phyloP scores from a whole-genome alignment of 2,797 vertebrate genomes.

The Tokudaia muenninki region DNA sequence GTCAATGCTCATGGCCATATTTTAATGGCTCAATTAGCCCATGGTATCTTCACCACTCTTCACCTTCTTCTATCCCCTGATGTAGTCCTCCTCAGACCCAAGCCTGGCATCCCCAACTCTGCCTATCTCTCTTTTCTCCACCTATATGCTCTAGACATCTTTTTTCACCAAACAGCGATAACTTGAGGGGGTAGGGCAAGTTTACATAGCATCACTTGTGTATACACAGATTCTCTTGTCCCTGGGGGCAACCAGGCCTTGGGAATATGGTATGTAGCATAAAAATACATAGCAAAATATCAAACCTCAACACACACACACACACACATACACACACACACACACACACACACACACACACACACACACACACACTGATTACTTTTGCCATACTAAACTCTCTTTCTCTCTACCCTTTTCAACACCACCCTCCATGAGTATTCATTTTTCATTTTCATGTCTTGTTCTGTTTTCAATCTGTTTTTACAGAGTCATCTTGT shows the following conservation, averaged over 20 bases:
- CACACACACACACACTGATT: neutral
- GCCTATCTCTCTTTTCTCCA: neutral
- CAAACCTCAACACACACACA: neutral
- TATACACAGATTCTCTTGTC: neutral
- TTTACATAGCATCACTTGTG: neutral
- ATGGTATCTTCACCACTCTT: neutral
- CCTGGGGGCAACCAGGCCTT: neutral
- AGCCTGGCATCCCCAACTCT: neutral
- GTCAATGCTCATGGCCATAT: neutral
- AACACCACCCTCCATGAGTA: neutral
- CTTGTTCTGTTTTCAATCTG: neutral
- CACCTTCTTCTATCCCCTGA: neutral
- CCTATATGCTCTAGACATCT: neutral
- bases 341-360: too few species aligned
- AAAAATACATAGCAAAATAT: neutral
- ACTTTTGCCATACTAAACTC: neutral
- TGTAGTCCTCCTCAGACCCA: neutral
- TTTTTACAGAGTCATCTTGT: neutral
- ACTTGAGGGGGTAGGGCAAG: neutral
- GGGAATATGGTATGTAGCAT: neutral
- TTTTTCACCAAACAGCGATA: neutral
- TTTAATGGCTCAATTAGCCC: neutral
- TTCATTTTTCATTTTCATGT: neutral
- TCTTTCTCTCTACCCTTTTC: neutral
- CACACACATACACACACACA: too few species aligned